These are phyloP conservation scores for Ganaspis sp. DNA, from an alignment of 1,140 invertebrate species.

Conservation along the genomic window DNA sequence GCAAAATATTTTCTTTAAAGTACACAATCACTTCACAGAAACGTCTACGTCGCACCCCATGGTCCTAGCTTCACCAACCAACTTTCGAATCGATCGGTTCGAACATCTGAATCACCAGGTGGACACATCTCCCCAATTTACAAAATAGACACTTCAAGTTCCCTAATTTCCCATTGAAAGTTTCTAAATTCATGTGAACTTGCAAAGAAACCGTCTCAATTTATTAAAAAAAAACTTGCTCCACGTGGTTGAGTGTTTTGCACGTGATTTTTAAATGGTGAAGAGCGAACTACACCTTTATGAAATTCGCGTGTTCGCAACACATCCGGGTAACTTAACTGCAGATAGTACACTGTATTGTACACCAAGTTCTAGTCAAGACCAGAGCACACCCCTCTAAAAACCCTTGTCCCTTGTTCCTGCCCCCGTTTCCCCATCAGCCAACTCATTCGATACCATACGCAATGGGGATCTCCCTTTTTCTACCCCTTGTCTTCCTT, in stretches of 20 bases:
- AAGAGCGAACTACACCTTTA: background rate
- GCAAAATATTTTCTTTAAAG: too few species aligned
- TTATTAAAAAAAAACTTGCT: background rate
- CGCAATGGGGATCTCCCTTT: slow-evolving; percentile 59
- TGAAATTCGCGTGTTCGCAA: slow-evolving; percentile 40
- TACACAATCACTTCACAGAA: background rate
- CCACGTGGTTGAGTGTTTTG: background rate
- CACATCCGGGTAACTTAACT: slow-evolving; percentile 61
- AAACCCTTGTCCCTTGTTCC: slow-evolving; percentile 52
- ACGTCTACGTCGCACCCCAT: slow-evolving; percentile 59
- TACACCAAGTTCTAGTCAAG: slow-evolving; percentile 51
- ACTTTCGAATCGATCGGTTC: slow-evolving; percentile 35
- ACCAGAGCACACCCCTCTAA: slow-evolving; percentile 58
- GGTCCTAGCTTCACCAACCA: slow-evolving; percentile 34
- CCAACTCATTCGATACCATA: slow-evolving; percentile 55
- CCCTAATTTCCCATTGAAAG: slow-evolving; percentile 6
- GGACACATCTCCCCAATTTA: background rate
- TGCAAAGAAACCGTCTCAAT: background rate
- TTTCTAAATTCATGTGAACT: background rate
- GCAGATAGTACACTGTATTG: slow-evolving; percentile 62
- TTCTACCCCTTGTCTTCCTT: slow-evolving; percentile 43
- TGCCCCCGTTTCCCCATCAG: slow-evolving; percentile 52
- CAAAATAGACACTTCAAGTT: background rate
- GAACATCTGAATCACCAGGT: background rate
- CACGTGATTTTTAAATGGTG: slow-evolving; percentile 24